Evolutionary conservation across 2,888 invertebrate species (phyloP).

Genomic region (Drosophila vallismaia): DNA sequence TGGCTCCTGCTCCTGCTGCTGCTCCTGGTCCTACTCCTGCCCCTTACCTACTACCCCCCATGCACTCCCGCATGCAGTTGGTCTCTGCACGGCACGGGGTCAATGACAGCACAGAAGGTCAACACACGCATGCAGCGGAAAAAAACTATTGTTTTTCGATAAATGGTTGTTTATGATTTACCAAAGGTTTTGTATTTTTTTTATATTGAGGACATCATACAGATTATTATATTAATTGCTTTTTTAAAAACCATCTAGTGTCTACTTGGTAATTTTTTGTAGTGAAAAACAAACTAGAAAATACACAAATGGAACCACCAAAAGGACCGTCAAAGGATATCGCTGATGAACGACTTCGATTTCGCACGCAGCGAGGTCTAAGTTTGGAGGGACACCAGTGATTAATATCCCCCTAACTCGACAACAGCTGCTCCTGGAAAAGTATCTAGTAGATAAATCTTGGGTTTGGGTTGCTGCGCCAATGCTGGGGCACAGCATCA

Average conservation of each 20-base stretch:
- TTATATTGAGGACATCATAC: too few species aligned
- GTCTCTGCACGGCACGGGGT: constrained; percentile 49
- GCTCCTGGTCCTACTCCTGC: too few species aligned
- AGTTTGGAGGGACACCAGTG: constrained; percentile 19
- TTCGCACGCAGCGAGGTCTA: constrained; percentile 41
- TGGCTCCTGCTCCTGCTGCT: too few species aligned
- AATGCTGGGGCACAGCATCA: constrained; percentile 4
- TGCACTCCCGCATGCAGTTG: constrained; percentile 46
- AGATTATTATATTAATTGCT: too few species aligned
- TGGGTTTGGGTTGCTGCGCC: neutral
- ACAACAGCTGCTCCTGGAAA: constrained; percentile 48
- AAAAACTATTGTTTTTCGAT: neutral
- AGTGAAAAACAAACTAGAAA: constrained; percentile 5
- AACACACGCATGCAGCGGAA: constrained; percentile 30
- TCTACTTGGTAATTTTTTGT: neutral
- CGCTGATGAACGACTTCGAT: constrained; percentile 71
- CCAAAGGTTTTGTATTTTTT: neutral
- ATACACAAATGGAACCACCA: neutral
- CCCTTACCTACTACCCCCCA: neutral
- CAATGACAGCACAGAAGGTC: constrained; percentile 74
- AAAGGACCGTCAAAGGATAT: constrained; percentile 55
- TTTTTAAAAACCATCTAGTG: too few species aligned
- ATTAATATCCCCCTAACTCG: constrained; percentile 28
- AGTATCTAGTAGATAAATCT: constrained; percentile 71
- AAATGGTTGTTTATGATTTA: neutral